phyloP scores from a whole-genome alignment of 2,888 invertebrate species.

The Chorisops tibialis region DNA sequence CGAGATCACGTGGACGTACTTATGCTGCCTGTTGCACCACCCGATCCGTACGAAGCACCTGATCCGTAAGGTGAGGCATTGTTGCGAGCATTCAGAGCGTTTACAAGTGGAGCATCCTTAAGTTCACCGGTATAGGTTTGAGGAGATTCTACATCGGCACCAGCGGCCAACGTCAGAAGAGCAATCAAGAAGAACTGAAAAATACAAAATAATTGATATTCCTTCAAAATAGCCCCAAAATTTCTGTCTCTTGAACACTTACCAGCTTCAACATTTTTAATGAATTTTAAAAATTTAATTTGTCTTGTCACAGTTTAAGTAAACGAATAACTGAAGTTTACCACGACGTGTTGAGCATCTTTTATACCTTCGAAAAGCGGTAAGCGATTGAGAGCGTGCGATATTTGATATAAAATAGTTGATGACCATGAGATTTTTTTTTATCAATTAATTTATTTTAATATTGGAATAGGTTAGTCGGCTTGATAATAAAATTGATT shows the following conservation, averaged over 20 bases:
- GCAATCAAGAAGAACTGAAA: constrained; percentile 9
- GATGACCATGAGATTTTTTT: constrained; percentile 13
- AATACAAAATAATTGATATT: neutral
- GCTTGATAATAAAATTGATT: too few relatives aligned
- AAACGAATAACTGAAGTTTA: constrained; percentile 3
- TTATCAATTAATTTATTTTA: too few relatives aligned
- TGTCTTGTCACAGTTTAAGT: constrained; percentile 3
- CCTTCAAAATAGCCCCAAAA: neutral
- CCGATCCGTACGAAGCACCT: neutral
- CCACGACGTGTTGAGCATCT: constrained; percentile 8
- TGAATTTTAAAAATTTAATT: neutral
- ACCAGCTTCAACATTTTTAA: constrained; percentile 14
- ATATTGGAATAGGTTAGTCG: too few relatives aligned
- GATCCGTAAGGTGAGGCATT: constrained; percentile 4
- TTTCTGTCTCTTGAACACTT: neutral
- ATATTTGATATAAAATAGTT: constrained; percentile 8
- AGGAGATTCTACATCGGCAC: neutral
- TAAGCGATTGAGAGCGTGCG: constrained; percentile 3
- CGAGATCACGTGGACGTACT: neutral
- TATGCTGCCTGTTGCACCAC: neutral
- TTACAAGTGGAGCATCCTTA: constrained; percentile 12
- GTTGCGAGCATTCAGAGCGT: constrained; percentile 12
- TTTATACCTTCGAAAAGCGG: constrained; percentile 7
- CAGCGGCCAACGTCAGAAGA: constrained; percentile 4
- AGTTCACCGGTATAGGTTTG: constrained; percentile 17